Conservation (phyloP, 1,140 invertebrate genomes). For the Potamilus streckersoni region DNA sequence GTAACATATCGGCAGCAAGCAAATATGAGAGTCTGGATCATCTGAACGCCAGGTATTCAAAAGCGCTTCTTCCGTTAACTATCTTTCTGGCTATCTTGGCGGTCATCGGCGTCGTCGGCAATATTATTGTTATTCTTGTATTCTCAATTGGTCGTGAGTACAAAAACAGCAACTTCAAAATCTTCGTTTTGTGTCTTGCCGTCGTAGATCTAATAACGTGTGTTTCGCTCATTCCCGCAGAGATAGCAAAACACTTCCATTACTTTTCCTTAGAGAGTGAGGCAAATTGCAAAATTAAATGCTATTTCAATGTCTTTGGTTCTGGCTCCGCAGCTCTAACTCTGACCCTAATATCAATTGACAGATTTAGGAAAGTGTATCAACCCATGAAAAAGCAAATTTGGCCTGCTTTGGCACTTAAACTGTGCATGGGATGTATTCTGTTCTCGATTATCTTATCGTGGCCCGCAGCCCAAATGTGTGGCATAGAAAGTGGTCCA, state of each 20-base stretch:
- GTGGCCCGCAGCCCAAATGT: conserved; percentile 16
- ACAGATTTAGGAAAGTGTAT: conserved; percentile 24
- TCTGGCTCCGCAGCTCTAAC: conserved; percentile 13
- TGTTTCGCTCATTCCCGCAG: conserved; percentile 22
- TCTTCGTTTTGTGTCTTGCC: conserved; percentile 23
- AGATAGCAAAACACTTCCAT: conserved; percentile 16
- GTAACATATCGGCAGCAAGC: not conserved
- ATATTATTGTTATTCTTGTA: conserved; percentile 22
- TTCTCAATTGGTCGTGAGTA: conserved; percentile 21
- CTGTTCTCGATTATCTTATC: conserved; percentile 23
- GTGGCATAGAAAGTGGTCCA: conserved; percentile 12
- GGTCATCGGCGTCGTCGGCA: conserved; percentile 23
- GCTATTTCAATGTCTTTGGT: conserved; percentile 20
- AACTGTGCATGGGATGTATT: conserved; percentile 15
- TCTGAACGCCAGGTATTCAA: conserved; percentile 17
- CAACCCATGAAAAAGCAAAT: conserved; percentile 23
- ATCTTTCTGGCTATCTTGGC: conserved; percentile 9
- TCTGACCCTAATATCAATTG: conserved; percentile 19
- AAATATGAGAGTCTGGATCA: not conserved
- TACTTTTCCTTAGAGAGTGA: conserved; percentile 23
- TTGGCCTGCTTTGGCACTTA: conserved; percentile 1
- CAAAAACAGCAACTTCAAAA: conserved; percentile 16
- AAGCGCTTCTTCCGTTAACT: conserved; percentile 12
- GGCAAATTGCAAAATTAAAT: conserved; percentile 19
- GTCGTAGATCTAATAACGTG: conserved; percentile 21